phyloP scores from a whole-genome alignment of 1,140 invertebrate species.

The Drosophila arizonae region DNA sequence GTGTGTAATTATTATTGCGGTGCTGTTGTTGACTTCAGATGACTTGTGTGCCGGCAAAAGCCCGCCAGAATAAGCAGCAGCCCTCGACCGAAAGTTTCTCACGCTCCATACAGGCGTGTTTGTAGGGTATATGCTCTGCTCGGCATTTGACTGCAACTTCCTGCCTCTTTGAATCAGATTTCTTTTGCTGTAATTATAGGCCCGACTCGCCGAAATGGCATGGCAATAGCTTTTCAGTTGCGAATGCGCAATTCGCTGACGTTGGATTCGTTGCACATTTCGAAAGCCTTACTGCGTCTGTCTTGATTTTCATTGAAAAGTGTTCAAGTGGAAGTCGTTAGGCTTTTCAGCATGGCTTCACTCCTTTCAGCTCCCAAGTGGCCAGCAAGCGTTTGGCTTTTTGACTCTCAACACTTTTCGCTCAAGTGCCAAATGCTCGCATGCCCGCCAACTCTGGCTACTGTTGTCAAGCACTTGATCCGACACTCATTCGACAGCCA shows the following conservation, averaged over 20 bases:
- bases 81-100: constrained; percentile 57
- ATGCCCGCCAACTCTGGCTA: constrained; percentile 11
- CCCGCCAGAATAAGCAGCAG: constrained; percentile 62
- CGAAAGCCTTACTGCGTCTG: constrained; percentile 20
- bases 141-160: constrained; percentile 60
- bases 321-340: constrained; percentile 77
- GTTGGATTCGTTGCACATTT: constrained; percentile 67
- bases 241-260: constrained; percentile 67
- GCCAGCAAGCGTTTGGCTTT: constrained; percentile 25
- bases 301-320: constrained; percentile 73
- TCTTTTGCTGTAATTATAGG: constrained; percentile 38
- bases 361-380: constrained; percentile 39
- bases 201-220: constrained; percentile 20
- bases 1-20: constrained; percentile 69
- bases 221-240: constrained; percentile 47
- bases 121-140: constrained; percentile 20
- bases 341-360: constrained; percentile 60
- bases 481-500: not conserved
- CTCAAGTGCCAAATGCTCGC: constrained; percentile 26
- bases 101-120: constrained; percentile 39
- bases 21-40: constrained; percentile 61
- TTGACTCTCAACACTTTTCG: constrained; percentile 33
- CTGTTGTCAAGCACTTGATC: constrained; percentile 9
- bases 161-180: constrained; percentile 43
- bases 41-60: constrained; percentile 55